Base-by-base conservation (phyloP, 2,888 invertebrate species). In the Lycocerus yunnanus region DNA sequence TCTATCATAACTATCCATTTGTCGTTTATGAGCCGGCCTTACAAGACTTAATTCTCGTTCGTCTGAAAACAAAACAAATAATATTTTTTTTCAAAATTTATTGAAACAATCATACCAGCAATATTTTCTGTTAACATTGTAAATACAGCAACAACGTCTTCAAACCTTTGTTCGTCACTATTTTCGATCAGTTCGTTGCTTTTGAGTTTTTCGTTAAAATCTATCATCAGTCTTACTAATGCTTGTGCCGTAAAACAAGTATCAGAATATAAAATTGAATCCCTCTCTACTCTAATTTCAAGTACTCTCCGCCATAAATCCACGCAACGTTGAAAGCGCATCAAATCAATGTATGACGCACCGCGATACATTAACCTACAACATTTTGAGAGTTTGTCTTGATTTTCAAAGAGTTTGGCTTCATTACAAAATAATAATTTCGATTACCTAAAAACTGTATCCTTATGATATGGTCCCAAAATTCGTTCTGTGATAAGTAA, bases 161-260 rank as follows among this genome's bases (percentile, higher is more conserved):
- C 88, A 84, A 93, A 93, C 77, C 89, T 87, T 13, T 93, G 92
- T 61, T 89, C 87, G 77, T 88, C 89, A 69, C 87, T 87, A 66
- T 89, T 88, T 80, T 88, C 87, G 80, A 85, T 85, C 79, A 87
- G 86, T n/a, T 87, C 84, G 61, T 88, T 88, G 80, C 89, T 89
- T 74, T 89, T 86, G 15, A 89, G 89, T 78, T 91, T 92, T 76
- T 89, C 90, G 81, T 91, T 90, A 81, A 92, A 89, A 86, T 94
- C 94, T 80, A 96, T 89, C 92, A 95, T 93, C 76, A 96, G 90
- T 81, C 95, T 91, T 76, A 96, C 94, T 69, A 97, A 88, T 16
- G 96, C 95, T 88, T 95, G 94, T 74, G 95, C 94, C 70, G 95
- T 93, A 87, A 95, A 96, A 85, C 94, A 93, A 65, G 96, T 94